phyloP scores from a whole-genome alignment of 2,113 vertebrate species.

The mouse (Mus musculus) region GRCm39 chr9:114357001-114357500 shows the following conservation, averaged over 20 bases:
- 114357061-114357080: background rate
- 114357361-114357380: conserved; percentile 88
- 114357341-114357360: conserved; percentile 76
- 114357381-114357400: conserved; percentile 89
- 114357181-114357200: conserved; percentile 87
- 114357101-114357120: background rate
- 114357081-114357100: conserved; percentile 71
- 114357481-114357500: conserved; percentile 81
- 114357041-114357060: background rate
- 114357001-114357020: too few species aligned
- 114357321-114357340: conserved; percentile 80
- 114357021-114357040: too few species aligned
- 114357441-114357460: conserved; percentile 57
- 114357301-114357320: conserved; percentile 83
- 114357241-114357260: conserved; percentile 84
- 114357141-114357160: background rate
- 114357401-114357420: conserved; percentile 89
- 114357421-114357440: conserved; percentile 69
- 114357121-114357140: conserved; percentile 50
- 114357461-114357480: conserved; percentile 58
- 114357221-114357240: conserved; percentile 84
- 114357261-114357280: conserved; percentile 92
- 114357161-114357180: conserved; percentile 83
- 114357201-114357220: conserved; percentile 78
- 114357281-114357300: conserved; percentile 90